A percentile compares a stretch with the other conserved stretches of the same genome.
Evolutionary conservation across 2,797 vertebrate genomes (phyloP).

Genomic region (Tokudaia muenninki): DNA sequence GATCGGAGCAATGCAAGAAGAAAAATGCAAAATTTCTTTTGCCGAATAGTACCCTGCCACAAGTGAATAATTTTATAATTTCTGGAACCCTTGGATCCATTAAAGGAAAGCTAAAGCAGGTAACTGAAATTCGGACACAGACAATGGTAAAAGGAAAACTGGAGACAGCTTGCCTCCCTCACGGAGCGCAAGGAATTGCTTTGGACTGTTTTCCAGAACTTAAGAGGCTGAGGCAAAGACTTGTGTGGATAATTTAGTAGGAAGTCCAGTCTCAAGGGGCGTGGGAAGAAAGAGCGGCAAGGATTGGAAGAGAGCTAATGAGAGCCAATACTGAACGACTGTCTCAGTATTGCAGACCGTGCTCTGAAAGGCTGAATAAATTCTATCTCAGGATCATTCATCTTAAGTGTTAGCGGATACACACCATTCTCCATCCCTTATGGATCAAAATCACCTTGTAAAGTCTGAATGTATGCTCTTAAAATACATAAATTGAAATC

Average conservation of each 20-base stretch:
- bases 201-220: background rate
- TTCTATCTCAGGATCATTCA: background rate
- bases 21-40: conserved; percentile 18
- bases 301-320: background rate
- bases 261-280: background rate
- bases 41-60: background rate
- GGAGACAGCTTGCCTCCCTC: background rate
- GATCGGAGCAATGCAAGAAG: background rate
- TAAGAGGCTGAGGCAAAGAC: background rate
- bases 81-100: conserved; percentile 30
- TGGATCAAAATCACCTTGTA: background rate
- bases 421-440: background rate
- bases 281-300: background rate
- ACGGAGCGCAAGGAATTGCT: background rate
- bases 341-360: background rate
- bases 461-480: background rate
- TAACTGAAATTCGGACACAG: background rate
- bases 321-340: background rate
- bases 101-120: conserved; percentile 3
- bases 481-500: background rate
- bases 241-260: background rate
- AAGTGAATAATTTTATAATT: background rate
- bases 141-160: conserved; percentile 10
- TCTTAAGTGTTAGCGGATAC: background rate
- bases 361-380: background rate